Base-by-base conservation (phyloP, 2,797 vertebrate genomes). In the Cuniculus paca region DNA sequence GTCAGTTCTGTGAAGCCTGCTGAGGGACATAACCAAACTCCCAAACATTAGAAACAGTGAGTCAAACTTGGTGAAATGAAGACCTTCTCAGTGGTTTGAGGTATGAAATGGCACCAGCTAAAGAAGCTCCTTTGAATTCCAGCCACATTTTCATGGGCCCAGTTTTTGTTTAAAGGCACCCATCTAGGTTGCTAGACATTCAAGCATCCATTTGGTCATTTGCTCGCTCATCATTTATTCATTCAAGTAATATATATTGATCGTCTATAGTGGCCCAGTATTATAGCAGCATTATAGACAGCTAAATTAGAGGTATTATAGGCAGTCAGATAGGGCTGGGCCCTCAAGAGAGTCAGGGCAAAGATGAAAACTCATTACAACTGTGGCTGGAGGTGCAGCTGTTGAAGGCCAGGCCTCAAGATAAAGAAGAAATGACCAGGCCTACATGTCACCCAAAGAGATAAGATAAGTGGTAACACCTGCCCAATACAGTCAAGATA, bases 211-310 rank as follows among this genome's bases (percentile, higher is more conserved):
- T 19, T 11, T 78, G 42, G 52, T 52, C 86, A 39, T 52, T 88
- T 50, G 16, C 45, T 68, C 83, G 42, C n/a, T 91, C 74, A 90
- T 70, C 12, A 70, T 88, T 83, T 26, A 86, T 72, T 70, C 60
- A 85, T 60, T 92, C 52, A 88, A 77, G n/a, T 81, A 96, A 72
- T 52, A 81, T 17, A 45, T 61, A 83, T 20, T 5, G 19, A 88
- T 72, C 48, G 34, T 22, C 31, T 85, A 74, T 6, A 78, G 36
- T 54, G 17, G 79, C 20, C 20, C 48, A 93, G 86, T 22, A 42
- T 58, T 83, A 20, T 39, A 19, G 16, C 6, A 65, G 61, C 17
- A 34, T 7, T 65, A 65, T 13, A 34, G 63, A 8, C 0, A 7
- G 34, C 63, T 65, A 65, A 65, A n/a, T 19, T n/a, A 65, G 6